Evolutionary conservation across 2,888 invertebrate genomes (phyloP), one percentile per base, ranked within the genome.

Genomic region (Pristionchus maxplancki): DNA sequence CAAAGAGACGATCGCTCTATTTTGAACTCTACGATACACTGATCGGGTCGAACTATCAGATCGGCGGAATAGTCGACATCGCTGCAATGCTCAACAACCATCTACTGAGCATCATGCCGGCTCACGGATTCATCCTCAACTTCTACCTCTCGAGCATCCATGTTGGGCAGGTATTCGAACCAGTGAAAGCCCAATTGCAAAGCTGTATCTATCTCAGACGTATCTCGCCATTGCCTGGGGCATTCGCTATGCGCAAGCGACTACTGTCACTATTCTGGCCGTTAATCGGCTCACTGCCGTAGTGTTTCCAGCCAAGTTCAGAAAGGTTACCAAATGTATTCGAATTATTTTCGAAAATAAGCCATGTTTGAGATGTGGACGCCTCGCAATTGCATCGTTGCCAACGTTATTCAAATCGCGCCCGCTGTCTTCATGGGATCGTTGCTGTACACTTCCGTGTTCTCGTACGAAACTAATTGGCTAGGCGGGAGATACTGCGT

Each of bases 241-340:
- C 20, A 53, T 83, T 53, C 82, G 82, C 4, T 83, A 53, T 24
- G 53, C 53, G 20, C 82, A 83, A 34, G 82, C 20, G 6, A 83
- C 34, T 15, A 83, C 82, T 34, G 53, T 15, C 1, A 83, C 53
- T 15, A 53, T 83, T 53, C 82, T 83, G 11, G 82, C 82, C 8
- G 9, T 83, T 9, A 83, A 83, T 83, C 82, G 82, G 31, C 28
- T 83, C 1, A 83, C 82, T 53, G 82, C 82, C 1, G 82, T 83
- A 2, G 82, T 83, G 1, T 83, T 83, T 20, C 82, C 82, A 0
- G 24, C 11, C 53, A 83, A 83, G 37, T 83, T 53, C 53, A 24
- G 34, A 17, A 15, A 53, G 37, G 82, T 83, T 48, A 17, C 15
- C 20, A 31, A 13, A 53, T 20, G 13, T 28, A 17, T 31, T 8